Evolutionary conservation across 1,140 invertebrate species (phyloP).

Genomic region (Nomia melanderi): DNA sequence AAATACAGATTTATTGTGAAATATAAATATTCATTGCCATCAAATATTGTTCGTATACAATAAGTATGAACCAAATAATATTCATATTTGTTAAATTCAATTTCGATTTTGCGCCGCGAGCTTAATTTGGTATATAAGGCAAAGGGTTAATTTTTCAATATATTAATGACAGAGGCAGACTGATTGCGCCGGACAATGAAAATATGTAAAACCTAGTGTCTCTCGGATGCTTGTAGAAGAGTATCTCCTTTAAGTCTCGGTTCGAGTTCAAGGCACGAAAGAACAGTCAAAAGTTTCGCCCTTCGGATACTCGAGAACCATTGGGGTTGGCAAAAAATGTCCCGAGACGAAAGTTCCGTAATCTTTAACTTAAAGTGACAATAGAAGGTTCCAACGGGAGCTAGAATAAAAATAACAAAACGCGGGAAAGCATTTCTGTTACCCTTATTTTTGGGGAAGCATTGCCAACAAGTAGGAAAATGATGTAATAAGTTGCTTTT

Average conservation of each 20-base stretch:
- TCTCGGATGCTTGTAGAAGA: not conserved
- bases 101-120: too few relatives aligned
- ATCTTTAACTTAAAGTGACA: conserved; percentile 3
- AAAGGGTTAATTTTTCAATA: too few relatives aligned
- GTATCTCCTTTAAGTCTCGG: not conserved
- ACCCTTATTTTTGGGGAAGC: too few relatives aligned
- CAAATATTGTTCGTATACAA: too few relatives aligned
- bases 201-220: not conserved
- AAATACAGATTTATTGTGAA: too few relatives aligned
- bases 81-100: too few relatives aligned
- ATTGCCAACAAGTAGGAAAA: not conserved
- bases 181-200: too few relatives aligned
- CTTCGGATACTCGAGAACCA: not conserved
- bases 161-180: too few relatives aligned
- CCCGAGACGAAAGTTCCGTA: not conserved
- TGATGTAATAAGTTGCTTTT: not conserved
- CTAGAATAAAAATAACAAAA: not conserved
- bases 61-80: too few relatives aligned
- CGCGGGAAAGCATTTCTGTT: not conserved
- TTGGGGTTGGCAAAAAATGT: not conserved
- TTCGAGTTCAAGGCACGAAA: not conserved
- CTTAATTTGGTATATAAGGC: too few relatives aligned
- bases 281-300: not conserved
- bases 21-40: too few relatives aligned
- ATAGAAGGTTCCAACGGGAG: not conserved